Evolutionary conservation across 2,113 vertebrate genomes (phyloP), one percentile per base, ranked within the genome.

Genomic region (Rostratula benghalensis): DNA sequence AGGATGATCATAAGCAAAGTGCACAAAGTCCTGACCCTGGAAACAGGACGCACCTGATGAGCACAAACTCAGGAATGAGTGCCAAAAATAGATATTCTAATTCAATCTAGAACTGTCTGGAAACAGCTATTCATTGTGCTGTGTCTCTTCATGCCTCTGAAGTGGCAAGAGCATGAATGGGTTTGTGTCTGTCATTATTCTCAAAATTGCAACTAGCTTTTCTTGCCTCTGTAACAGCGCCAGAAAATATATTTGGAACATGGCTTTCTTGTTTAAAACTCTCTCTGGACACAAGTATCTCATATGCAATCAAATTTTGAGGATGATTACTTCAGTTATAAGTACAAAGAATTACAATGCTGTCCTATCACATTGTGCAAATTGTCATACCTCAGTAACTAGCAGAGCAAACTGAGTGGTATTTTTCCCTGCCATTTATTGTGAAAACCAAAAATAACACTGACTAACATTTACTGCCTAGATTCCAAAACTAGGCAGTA

Each of bases 151-250:
- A 37, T 31, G 68, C 50, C 83, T 82, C 73, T 89, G 71, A 89
- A 94, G 80, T 50, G 59, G 83, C 67, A 60, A 95, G n/a, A 28
- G 48, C 63, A 50, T 80, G 54, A 93, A 92, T 67, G 57, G 76
- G 5, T 89, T 78, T 78, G 46, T 86, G 46, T 31, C 7, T 90
- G 41, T 35, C 63, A 59, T 78, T 77, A 92, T 85, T 76, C 83
- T 71, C 76, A 94, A 96, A 93, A 91, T 21, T 82, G 50, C 57
- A 96, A 80, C 50, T 53, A 91, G 65, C 64, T 92, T 87, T 94
- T 76, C 74, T 83, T 76, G 77, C 39, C 63, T 75, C 75, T 76
- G 20, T 61, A 81, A 71, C 23, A 63, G 41, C 48, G 67, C 70
- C 92, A 92, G 73, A 78, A 95, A 87, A 78, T 86, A 73, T 71